phyloP scores from a whole-genome alignment of 2,113 vertebrate genomes.

The Vulpes ferrilata region DNA sequence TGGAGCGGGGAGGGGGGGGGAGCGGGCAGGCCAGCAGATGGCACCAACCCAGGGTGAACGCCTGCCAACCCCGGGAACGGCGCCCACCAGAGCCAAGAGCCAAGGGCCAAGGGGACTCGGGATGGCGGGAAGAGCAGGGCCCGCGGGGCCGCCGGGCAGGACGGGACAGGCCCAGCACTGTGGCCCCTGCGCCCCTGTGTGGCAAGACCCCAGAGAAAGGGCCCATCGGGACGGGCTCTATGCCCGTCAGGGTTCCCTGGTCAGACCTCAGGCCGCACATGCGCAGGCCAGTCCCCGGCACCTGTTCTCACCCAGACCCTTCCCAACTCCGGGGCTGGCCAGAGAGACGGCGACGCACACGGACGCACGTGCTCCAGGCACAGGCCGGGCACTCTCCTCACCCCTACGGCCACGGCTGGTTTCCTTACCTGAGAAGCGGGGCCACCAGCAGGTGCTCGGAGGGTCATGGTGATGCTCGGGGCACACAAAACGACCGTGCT shows the following conservation, averaged over 20 bases:
- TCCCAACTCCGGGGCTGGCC: neutral
- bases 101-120: neutral
- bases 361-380: neutral
- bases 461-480: neutral
- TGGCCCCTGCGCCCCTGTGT: accelerated
- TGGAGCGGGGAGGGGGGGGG: neutral
- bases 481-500: neutral
- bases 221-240: accelerated
- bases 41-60: neutral
- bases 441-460: neutral
- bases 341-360: neutral
- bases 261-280: neutral
- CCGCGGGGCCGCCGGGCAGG: neutral
- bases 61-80: neutral
- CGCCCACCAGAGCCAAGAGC: neutral
- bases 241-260: neutral
- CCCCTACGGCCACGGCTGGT: accelerated
- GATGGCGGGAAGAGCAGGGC: neutral
- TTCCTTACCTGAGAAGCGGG: neutral
- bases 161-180: neutral
- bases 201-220: neutral
- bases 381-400: neutral
- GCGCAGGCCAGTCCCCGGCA: neutral
- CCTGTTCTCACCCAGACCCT: neutral
- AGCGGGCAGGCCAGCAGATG: neutral